phyloP scores from a whole-genome alignment of 2,113 vertebrate species.

The Rhipidura dahli region DNA sequence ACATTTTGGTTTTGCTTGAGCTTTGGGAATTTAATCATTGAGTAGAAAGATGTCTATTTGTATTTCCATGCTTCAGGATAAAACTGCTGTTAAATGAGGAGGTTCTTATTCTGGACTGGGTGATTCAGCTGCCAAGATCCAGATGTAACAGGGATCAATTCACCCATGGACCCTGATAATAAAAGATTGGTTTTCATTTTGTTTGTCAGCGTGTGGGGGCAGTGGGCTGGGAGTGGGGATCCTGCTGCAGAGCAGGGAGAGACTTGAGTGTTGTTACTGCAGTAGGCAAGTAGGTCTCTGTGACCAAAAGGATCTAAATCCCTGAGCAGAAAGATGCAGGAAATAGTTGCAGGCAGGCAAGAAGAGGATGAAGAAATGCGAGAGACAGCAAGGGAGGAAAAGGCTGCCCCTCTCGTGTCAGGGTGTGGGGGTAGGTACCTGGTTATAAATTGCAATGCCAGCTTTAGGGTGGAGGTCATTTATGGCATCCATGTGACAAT shows the following conservation, averaged over 20 bases:
- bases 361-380: not conserved
- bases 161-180: fast-evolving
- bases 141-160: fast-evolving
- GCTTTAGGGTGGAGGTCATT: not conserved
- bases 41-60: not conserved
- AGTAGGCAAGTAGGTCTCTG: not conserved
- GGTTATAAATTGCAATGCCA: not conserved
- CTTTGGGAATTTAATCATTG: not conserved
- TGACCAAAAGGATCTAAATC: not conserved
- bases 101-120: not conserved
- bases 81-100: not conserved
- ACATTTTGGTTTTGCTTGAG: not conserved
- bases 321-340: not conserved
- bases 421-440: not conserved
- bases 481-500: not conserved
- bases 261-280: not conserved
- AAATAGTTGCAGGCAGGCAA: not conserved
- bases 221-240: not conserved
- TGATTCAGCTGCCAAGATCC: not conserved
- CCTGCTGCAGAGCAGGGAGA: not conserved
- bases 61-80: not conserved
- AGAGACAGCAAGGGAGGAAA: not conserved
- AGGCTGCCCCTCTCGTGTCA: not conserved
- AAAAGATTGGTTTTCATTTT: not conserved
- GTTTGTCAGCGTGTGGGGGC: not conserved